Conservation (phyloP, 2,888 invertebrate genomes). For the Ypsolopha scabrella region DNA sequence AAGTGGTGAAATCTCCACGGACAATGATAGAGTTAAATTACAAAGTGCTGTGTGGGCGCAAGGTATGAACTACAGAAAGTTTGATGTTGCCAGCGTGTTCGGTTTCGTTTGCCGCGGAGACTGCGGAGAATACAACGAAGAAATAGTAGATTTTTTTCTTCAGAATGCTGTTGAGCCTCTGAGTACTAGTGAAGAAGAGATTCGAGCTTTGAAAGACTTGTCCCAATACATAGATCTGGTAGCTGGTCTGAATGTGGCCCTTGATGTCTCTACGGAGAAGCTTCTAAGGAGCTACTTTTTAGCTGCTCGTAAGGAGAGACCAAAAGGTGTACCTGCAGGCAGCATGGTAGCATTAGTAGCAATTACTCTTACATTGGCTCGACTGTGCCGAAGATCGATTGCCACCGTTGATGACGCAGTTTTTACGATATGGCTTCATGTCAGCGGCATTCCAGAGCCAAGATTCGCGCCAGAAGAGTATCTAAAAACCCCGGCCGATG, state of each 20-base stretch:
- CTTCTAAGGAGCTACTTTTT: conserved; percentile 46
- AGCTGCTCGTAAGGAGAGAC: conserved; percentile 42
- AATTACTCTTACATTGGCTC: conserved; percentile 40
- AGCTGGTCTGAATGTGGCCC: conserved; percentile 33
- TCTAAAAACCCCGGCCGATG: conserved; percentile 41
- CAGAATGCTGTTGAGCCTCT: conserved; percentile 29
- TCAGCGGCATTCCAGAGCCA: conserved; percentile 44
- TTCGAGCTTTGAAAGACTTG: conserved; percentile 31
- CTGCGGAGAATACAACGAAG: conserved; percentile 37
- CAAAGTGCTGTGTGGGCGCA: conserved; percentile 52
- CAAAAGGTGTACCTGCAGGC: conserved; percentile 34
- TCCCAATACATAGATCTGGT: conserved; percentile 37
- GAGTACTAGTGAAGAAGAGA: conserved; percentile 26
- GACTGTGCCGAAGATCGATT: conserved; percentile 38
- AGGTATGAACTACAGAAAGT: conserved; percentile 48
- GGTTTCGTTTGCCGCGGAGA: conserved; percentile 48
- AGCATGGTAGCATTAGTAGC: conserved; percentile 41
- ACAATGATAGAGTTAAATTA: conserved; percentile 26
- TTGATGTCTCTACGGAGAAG: conserved; percentile 31
- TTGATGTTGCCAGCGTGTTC: conserved; percentile 46
- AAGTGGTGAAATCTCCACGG: conserved; percentile 32
- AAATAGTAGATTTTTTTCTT: conserved; percentile 38
- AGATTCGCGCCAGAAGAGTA: conserved; percentile 52
- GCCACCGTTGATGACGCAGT: conserved; percentile 48
- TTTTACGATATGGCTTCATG: conserved; percentile 57